A percentile compares a stretch with the other conserved stretches of the same genome.
Evolutionary conservation across 2,888 invertebrate species (phyloP).

Genomic region (Sylvicola cinctus): DNA sequence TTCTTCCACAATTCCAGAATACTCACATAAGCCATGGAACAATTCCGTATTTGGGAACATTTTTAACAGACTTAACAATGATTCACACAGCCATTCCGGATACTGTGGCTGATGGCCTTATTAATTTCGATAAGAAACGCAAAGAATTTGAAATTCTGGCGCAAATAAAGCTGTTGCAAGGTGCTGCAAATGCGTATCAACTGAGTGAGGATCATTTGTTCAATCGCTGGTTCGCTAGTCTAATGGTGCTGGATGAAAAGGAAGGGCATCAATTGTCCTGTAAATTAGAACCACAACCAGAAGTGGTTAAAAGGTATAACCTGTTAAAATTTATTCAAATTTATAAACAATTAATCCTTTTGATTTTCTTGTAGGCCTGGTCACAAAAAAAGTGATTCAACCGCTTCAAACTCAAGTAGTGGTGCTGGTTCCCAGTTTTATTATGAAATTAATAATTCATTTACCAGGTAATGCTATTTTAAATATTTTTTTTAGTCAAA

Average conservation of each 20-base stretch:
- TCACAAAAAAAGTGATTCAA: constrained; percentile 82
- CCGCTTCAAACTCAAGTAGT: constrained; percentile 70
- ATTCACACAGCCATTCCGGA: constrained; percentile 93
- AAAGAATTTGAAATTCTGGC: constrained; percentile 98
- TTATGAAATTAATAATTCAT: constrained; percentile 51
- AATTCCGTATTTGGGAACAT: constrained; percentile 94
- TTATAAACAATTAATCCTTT: neutral
- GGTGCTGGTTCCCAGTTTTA: constrained; percentile 75
- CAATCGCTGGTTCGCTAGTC: constrained; percentile 88
- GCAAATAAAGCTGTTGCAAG: constrained; percentile 87
- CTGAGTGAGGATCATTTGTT: constrained; percentile 70
- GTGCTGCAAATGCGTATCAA: constrained; percentile 87
- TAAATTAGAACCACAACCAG: constrained; percentile 64
- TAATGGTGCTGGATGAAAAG: constrained; percentile 76
- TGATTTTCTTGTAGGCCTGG: constrained; percentile 20
- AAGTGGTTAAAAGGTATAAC: constrained; percentile 18
- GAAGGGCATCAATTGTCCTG: constrained; percentile 81
- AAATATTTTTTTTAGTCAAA: neutral
- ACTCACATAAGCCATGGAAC: constrained; percentile 74
- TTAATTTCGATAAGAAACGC: constrained; percentile 94
- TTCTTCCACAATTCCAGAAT: constrained; percentile 21
- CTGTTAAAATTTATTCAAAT: neutral
- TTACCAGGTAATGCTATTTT: constrained; percentile 2
- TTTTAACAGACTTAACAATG: constrained; percentile 96
- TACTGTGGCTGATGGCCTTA: constrained; percentile 45